These are phyloP conservation scores for Aphaenogaster ashmeadi DNA, from an alignment of 1,140 invertebrate species.

Conservation along the genomic window DNA sequence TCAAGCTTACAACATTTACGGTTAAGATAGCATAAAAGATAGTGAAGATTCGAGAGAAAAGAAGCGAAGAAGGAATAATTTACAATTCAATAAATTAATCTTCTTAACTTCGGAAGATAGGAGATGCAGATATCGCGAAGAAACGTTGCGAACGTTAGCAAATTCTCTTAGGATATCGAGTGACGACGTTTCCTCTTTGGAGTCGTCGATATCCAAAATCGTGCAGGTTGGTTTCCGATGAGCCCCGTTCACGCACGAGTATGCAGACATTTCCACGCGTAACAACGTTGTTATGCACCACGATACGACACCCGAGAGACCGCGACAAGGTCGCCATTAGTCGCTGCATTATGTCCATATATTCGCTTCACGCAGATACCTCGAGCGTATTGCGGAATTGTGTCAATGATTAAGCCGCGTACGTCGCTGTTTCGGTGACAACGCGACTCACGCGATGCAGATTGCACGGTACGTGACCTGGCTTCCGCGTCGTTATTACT, in stretches of 20 bases:
- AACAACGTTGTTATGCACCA: slow-evolving; percentile 64
- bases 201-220: slow-evolving; percentile 5
- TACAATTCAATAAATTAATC: neutral
- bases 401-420: slow-evolving; percentile 68
- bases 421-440: slow-evolving; percentile 54
- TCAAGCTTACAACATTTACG: neutral
- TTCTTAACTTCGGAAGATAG: neutral
- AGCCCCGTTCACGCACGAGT: slow-evolving; percentile 42
- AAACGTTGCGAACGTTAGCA: neutral
- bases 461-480: slow-evolving; percentile 49
- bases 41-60: neutral
- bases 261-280: slow-evolving; percentile 49
- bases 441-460: slow-evolving; percentile 34
- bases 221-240: neutral
- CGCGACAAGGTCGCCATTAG: slow-evolving; percentile 71
- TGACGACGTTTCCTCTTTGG: neutral
- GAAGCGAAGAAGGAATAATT: neutral
- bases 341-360: slow-evolving; percentile 67
- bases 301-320: slow-evolving; percentile 71
- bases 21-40: neutral
- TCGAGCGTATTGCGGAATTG: slow-evolving; percentile 71
- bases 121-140: neutral
- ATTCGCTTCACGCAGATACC: slow-evolving; percentile 64
- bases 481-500: slow-evolving; percentile 31
- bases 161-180: neutral